Evolutionary conservation across 2,797 vertebrate genomes (phyloP).

Genomic region (Lophotriccus pileatus): DNA sequence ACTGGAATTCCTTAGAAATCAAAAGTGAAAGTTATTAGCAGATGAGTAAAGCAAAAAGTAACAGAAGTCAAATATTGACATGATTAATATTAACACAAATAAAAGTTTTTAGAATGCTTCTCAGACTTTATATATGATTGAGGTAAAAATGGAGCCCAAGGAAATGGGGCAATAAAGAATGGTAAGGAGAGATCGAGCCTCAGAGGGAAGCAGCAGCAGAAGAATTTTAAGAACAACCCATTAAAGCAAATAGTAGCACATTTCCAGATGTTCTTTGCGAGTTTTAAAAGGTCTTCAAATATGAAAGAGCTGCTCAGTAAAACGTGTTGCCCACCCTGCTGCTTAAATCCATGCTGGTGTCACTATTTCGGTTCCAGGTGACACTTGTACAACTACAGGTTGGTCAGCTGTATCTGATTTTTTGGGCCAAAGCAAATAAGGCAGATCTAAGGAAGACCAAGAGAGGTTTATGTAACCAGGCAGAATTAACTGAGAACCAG

Average conservation of each 20-base stretch:
- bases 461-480: neutral
- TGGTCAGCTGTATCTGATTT: neutral
- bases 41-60: neutral
- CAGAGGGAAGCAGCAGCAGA: neutral
- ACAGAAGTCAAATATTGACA: neutral
- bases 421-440: neutral
- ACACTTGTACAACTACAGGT: neutral
- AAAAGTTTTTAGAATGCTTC: neutral
- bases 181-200: neutral
- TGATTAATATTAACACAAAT: neutral
- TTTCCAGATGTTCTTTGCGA: neutral
- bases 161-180: neutral
- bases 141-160: neutral
- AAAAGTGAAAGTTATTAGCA: neutral
- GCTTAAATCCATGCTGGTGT: neutral
- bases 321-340: neutral
- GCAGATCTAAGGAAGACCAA: neutral
- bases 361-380: neutral
- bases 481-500: neutral
- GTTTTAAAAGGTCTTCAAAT: neutral
- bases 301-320: neutral
- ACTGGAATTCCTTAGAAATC: neutral
- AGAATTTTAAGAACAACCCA: neutral
- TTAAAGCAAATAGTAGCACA: neutral
- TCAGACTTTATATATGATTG: neutral